Conservation (phyloP, 2,797 vertebrate genomes). For the Sylvia borin region DNA sequence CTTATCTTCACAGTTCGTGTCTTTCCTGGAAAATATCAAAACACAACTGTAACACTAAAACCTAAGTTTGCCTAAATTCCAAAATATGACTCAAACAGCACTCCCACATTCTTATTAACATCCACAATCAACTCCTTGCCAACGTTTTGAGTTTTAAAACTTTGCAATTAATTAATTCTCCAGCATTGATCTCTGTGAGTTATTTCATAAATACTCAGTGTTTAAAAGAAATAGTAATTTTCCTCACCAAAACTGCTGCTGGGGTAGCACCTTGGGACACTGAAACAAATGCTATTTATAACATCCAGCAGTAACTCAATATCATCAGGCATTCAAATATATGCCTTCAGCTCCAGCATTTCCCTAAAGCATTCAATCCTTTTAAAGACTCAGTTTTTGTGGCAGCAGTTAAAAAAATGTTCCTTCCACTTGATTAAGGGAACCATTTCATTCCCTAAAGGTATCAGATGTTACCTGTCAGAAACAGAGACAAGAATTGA, state of each 20-base stretch:
- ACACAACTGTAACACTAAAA: fast-evolving
- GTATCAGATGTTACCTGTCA: constrained; percentile 57
- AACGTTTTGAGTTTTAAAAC: neutral
- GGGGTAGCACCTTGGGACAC: neutral
- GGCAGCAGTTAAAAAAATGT: neutral
- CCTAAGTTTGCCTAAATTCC: neutral
- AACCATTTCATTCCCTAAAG: constrained; percentile 18
- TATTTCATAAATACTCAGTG: neutral
- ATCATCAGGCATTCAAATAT: constrained; percentile 28
- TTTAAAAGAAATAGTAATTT: neutral
- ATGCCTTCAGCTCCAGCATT: constrained; percentile 5
- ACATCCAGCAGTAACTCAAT: constrained; percentile 16
- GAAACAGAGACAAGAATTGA: constrained; percentile 22
- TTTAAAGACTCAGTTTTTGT: neutral
- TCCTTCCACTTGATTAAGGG: constrained; percentile 12
- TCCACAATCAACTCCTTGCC: neutral
- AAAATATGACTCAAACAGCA: neutral
- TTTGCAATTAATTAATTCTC: neutral
- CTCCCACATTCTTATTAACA: neutral
- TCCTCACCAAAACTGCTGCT: neutral
- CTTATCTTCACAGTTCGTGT: neutral
- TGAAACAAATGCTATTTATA: constrained; percentile 43
- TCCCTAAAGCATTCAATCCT: constrained; percentile 10
- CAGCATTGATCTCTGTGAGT: neutral
- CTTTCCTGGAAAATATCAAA: neutral